A percentile compares a stretch with the other conserved stretches of the same genome.
These are phyloP conservation scores for Tiaroga cobitis DNA, from an alignment of 2,797 vertebrate genomes.

Conservation along the genomic window DNA sequence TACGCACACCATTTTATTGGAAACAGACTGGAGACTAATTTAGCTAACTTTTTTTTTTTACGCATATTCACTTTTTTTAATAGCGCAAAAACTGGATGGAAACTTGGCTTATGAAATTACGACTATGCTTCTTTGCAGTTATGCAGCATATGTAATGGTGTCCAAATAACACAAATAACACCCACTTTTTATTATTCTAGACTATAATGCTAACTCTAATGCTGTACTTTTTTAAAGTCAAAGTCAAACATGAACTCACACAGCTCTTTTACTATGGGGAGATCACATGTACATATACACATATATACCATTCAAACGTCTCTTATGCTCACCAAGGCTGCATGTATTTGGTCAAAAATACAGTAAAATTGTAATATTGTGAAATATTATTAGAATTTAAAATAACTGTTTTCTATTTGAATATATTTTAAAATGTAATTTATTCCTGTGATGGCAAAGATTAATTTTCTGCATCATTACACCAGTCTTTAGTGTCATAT, in stretches of 20 bases:
- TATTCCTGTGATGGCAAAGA: background rate
- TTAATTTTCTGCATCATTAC: background rate
- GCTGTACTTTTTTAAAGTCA: background rate
- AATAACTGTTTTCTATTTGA: background rate
- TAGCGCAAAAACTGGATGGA: background rate
- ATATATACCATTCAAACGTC: background rate
- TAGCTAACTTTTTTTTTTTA: background rate
- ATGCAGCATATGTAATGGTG: background rate
- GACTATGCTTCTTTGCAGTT: background rate
- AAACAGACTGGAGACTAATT: background rate
- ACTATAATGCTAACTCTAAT: background rate
- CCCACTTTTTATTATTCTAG: background rate
- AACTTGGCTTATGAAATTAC: background rate
- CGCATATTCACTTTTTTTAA: background rate
- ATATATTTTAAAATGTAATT: background rate
- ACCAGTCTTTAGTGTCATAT: background rate
- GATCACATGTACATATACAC: background rate
- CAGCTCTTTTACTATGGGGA: constrained; percentile 9
- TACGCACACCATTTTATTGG: background rate
- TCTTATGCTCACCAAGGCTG: background rate
- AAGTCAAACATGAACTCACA: constrained; percentile 6
- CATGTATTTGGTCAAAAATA: background rate
- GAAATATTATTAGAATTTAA: background rate
- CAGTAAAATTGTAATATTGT: background rate
- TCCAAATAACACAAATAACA: background rate